Evolutionary conservation across 1,140 invertebrate genomes (phyloP), one percentile per base, ranked within the genome.

Genomic region (Apis florea): DNA sequence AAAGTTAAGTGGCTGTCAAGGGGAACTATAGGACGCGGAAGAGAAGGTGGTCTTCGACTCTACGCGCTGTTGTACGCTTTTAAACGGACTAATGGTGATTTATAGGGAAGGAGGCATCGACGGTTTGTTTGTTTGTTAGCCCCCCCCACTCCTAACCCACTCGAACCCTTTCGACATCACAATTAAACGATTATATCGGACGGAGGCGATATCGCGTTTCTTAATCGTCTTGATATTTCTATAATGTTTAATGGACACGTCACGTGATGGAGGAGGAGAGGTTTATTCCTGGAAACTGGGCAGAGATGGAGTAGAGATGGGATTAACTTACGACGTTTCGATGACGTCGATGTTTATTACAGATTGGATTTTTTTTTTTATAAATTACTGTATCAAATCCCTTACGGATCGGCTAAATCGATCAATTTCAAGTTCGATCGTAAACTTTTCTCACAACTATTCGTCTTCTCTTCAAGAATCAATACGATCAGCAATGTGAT

Each of bases 51-150:
- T 54, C 40, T 40, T 58, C n/a, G 40, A 56, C 54, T 40, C 31
- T 61, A 70, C 24, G 5, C 56, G 67, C 67, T 61, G 54, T 47
- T 61, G 56, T 47, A 58, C 58, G 76, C 56, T 79, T 58, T 71
- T 79, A 61, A 61, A 47, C 56, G 76, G 31, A 71, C 76, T 79
- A 79, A 79, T 79, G 76, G 68, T 79, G 76, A 79, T 79, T 79
- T 79, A 79, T 79, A 49, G 76, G 26, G 47, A 40, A 17, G 47
- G 61, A 17, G 47, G 61, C 76, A 71, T 61, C 67, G 67, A 79
- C 76, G 26, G 67, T 47, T 63, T 71, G 76, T 71, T 79, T 63
- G 56, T 68, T 79, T 71, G 40, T 31, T 71, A 53, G 31, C 6
- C 2, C 4, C 6, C 4, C 54, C 49, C 63, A 47, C 63, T 26